These are phyloP conservation scores for Falco biarmicus DNA, from an alignment of 2,797 vertebrate genomes.

Conservation along the genomic window DNA sequence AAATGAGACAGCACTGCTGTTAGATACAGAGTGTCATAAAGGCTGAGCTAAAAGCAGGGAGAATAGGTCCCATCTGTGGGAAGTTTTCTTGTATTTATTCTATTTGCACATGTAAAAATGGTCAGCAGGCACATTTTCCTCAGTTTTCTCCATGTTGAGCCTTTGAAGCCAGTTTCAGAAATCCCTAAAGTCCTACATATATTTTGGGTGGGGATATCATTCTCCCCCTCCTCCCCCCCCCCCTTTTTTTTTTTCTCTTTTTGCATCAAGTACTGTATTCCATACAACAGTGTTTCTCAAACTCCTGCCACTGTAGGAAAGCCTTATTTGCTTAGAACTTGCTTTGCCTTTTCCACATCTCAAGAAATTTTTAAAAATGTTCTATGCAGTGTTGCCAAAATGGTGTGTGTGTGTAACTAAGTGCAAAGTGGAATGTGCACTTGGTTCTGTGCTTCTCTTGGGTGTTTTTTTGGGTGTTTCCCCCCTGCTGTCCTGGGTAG, in stretches of 20 bases:
- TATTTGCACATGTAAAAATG: background rate
- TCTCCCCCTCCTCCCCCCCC: too few species aligned
- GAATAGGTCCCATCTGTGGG: background rate
- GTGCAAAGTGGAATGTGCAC: background rate
- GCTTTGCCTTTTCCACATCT: background rate
- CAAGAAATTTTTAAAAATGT: background rate
- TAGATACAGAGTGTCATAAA: background rate
- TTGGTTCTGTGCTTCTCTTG: background rate
- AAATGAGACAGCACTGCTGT: background rate
- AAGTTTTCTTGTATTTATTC: background rate
- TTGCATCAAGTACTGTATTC: background rate
- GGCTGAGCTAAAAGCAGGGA: background rate
- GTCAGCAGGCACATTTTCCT: background rate
- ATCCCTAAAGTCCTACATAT: background rate
- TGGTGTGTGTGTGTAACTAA: background rate
- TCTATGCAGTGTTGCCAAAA: background rate
- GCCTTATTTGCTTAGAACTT: background rate
- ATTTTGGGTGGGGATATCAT: background rate
- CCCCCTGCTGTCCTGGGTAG: background rate
- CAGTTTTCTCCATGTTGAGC: rapidly evolving
- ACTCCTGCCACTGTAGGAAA: background rate
- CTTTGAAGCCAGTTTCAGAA: background rate
- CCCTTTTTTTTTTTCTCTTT: background rate
- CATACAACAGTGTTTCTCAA: background rate
- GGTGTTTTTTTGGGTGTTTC: background rate